These are phyloP conservation scores for Lycocorax pyrrhopterus DNA, from an alignment of 2,113 vertebrate genomes.

Conservation along the genomic window DNA sequence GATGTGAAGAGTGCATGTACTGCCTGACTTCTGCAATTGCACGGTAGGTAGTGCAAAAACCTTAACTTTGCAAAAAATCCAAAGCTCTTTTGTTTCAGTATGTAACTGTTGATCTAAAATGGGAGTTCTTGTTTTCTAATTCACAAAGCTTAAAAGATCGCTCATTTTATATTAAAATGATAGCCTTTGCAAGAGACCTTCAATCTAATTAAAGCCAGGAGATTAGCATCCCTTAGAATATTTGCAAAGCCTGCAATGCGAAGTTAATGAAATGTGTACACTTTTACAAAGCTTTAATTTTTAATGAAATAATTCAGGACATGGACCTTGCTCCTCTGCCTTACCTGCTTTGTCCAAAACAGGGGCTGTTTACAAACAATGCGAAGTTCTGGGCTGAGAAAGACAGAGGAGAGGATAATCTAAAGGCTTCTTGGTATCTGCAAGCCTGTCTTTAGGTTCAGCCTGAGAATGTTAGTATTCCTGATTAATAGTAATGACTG, in stretches of 20 bases:
- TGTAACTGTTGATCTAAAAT: constrained; percentile 60
- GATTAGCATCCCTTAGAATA: constrained; percentile 75
- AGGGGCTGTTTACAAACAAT: constrained; percentile 40
- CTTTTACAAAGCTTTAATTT: constrained; percentile 76
- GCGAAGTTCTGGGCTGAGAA: neutral
- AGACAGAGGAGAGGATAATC: neutral
- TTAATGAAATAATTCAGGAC: constrained; percentile 72
- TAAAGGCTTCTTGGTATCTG: neutral
- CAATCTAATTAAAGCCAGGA: constrained; percentile 77
- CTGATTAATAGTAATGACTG: neutral
- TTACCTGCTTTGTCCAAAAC: constrained; percentile 12
- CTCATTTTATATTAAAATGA: constrained; percentile 74
- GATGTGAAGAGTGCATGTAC: neutral
- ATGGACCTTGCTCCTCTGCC: neutral
- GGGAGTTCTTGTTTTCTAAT: constrained; percentile 70
- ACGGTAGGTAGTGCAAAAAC: neutral
- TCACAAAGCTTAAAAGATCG: constrained; percentile 62
- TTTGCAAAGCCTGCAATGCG: constrained; percentile 72
- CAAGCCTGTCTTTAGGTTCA: neutral
- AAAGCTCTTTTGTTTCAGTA: constrained; percentile 6
- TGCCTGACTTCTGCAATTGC: neutral
- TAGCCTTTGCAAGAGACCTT: constrained; percentile 75
- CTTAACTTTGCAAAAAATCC: neutral
- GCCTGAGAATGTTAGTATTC: neutral
- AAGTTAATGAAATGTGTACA: constrained; percentile 78